Evolutionary conservation across 2,888 invertebrate genomes (phyloP), one percentile per base, ranked within the genome.

Genomic region (Netelia melanura): DNA sequence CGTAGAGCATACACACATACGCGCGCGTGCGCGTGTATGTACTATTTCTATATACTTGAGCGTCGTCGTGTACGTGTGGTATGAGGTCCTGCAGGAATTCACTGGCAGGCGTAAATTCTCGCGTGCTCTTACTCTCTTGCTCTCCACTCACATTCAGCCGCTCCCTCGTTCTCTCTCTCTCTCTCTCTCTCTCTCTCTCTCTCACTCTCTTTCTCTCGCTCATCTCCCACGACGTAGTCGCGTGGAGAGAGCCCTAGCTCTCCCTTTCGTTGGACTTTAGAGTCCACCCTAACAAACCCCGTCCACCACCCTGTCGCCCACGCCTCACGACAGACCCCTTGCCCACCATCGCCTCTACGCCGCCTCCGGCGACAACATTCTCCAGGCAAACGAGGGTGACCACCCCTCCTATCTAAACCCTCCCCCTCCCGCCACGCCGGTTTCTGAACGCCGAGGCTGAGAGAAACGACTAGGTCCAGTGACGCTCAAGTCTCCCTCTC

Each of bases 291-390:
- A 87, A 88, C 89, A 87, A 86, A 87, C 90, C 88, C 90, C 87
- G 85, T 84, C 87, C 88, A 87, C 90, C 90, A 89, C 88, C 89
- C 87, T 87, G 87, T 90, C 90, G 88, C 88, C 90, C 81, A 77
- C 87, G 83, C 87, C 86, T 81, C 88, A 83, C 85, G 84, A 83
- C 3, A 54, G 44, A 54, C 83, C 89, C 89, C 88, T 89, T 89
- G 88, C 85, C 89, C 80, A 56, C 65, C 90, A 90, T 90, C 91
- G 90, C 88, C 88, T 88, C 89, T 89, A 90, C 88, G 89, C 91
- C 90, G 92, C 93, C 93, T 93, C 92, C 91, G 92, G 91, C 92
- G 91, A 92, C 92, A 92, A 92, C 93, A 92, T 92, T 93, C 92
- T 91, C 90, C 91, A 90, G 91, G 86, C 91, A 91, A 89, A 89